Evolutionary conservation across 2,113 vertebrate genomes (phyloP).

Genomic region (Labeo catla): DNA sequence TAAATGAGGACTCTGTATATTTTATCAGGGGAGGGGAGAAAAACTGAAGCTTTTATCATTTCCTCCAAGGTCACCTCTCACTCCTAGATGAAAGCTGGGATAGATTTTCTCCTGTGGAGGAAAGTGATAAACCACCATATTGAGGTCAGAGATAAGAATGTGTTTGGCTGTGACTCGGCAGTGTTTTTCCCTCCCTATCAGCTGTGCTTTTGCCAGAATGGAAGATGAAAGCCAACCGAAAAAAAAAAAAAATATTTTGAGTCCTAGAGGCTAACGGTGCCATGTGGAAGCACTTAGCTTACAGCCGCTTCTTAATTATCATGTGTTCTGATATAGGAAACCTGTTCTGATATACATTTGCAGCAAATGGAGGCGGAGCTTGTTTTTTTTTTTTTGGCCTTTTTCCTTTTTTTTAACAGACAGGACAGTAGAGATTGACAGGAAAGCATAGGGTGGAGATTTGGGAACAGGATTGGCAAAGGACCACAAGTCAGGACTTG

Average conservation of each 20-base stretch:
- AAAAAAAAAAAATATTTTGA: neutral
- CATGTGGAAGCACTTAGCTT: neutral
- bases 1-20: conserved; percentile 11
- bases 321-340: neutral
- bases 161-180: conserved; percentile 4
- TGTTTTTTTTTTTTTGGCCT: too few species aligned
- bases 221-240: conserved; percentile 8
- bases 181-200: conserved; percentile 3
- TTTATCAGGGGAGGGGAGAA: neutral
- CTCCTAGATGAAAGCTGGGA: conserved; percentile 37
- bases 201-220: conserved; percentile 21
- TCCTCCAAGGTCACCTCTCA: conserved; percentile 37
- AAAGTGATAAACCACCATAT: conserved; percentile 20
- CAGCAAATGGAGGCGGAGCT: neutral
- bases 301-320: neutral
- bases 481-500: too few species aligned
- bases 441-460: too few species aligned
- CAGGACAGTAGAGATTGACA: too few species aligned
- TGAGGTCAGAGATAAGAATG: conserved; percentile 33
- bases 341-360: neutral
- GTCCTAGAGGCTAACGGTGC: neutral
- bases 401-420: too few species aligned
- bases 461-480: too few species aligned
- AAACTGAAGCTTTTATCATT: neutral
- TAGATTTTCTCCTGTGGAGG: conserved; percentile 9